Evolutionary conservation across 1,140 invertebrate genomes (phyloP), one percentile per base, ranked within the genome.

Genomic region (Bombus affinis): DNA sequence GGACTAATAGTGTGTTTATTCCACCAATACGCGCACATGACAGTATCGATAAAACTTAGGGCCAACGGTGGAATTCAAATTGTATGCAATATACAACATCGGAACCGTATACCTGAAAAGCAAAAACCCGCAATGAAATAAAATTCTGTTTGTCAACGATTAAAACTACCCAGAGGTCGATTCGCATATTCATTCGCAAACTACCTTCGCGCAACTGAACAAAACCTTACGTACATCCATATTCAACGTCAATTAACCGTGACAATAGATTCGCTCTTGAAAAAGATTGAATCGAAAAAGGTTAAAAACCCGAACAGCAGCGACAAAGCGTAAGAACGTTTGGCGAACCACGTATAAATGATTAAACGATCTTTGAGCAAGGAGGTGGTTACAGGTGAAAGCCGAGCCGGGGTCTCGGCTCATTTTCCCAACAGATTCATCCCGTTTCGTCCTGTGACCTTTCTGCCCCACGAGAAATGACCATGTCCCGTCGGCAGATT

Each of bases 371-470:
- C 9, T 28, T 39, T n/a, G 35, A 13, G 18, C 44, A 81, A 81
- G 37, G 32, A 81, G 5, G 0, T 44, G 15, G 18, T 32, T 15
- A 47, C 44, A 15, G 35, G 73, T 35, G 22, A 62, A 62, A 57
- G n/a, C 28, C 25, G n/a, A 39, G 28, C 12, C 42, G 5, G 9
- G 1, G 1, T n/a, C 32, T n/a, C 28, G 6, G 4, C 39, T 79
- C 53, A 85, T 80, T 85, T 85, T n/a, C 68, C 83, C 76, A 80
- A 44, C 81, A 53, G 73, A 83, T 68, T 68, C 53, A n/a, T n/a
- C 35, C 37, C 66, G 39, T 44, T 78, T 71, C 66, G 74, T 70
- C 66, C 44, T 37, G 47, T 32, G 28, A 22, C 9, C 42, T 66
- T 25, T 68, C 71, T 71, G 75, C 44, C 37, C 65, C 75, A 39